These are phyloP conservation scores for Muraenolepis orangiensis DNA, from an alignment of 2,797 vertebrate genomes.

Conservation along the genomic window DNA sequence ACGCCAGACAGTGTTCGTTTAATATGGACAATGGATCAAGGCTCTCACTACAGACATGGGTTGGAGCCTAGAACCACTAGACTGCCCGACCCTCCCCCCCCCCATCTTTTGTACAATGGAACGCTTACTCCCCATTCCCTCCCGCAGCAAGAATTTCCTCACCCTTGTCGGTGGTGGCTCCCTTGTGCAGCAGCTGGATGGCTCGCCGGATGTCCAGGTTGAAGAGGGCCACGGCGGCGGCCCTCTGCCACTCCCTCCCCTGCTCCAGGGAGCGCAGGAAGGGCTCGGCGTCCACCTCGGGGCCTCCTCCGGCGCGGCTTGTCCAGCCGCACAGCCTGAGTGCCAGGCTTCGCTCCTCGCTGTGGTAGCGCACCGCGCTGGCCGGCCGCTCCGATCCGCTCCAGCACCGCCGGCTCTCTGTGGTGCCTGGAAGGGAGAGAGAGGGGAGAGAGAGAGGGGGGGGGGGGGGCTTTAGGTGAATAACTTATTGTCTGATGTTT, in stretches of 20 bases:
- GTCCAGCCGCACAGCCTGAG: slow-evolving; percentile 97
- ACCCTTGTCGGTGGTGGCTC: slow-evolving; percentile 91
- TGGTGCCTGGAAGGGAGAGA: slow-evolving; percentile 73
- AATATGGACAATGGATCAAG: too few species aligned
- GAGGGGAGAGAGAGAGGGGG: not conserved
- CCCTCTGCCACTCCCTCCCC: slow-evolving; percentile 93
- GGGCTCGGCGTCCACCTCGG: slow-evolving; percentile 85
- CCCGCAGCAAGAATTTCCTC: too few species aligned
- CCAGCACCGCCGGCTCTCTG: slow-evolving; percentile 87
- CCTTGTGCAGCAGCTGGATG: slow-evolving; percentile 96
- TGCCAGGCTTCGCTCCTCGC: slow-evolving; percentile 90
- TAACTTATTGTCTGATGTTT: not conserved
- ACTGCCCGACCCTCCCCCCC: not conserved
- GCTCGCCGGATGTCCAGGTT: slow-evolving; percentile 94
- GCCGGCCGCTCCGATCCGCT: slow-evolving; percentile 87
- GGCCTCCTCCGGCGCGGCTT: slow-evolving; percentile 72
- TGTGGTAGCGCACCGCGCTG: slow-evolving; percentile 84
- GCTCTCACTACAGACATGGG: too few species aligned
- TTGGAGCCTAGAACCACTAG: too few species aligned
- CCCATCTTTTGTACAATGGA: too few species aligned
- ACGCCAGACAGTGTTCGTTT: too few species aligned
- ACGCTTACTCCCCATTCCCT: too few species aligned
- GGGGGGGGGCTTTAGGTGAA: not conserved
- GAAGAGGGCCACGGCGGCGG: slow-evolving; percentile 93
- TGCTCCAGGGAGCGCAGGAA: slow-evolving; percentile 90